Evolutionary conservation across 2,113 vertebrate genomes (phyloP).

Genomic region (Prinia subflava): DNA sequence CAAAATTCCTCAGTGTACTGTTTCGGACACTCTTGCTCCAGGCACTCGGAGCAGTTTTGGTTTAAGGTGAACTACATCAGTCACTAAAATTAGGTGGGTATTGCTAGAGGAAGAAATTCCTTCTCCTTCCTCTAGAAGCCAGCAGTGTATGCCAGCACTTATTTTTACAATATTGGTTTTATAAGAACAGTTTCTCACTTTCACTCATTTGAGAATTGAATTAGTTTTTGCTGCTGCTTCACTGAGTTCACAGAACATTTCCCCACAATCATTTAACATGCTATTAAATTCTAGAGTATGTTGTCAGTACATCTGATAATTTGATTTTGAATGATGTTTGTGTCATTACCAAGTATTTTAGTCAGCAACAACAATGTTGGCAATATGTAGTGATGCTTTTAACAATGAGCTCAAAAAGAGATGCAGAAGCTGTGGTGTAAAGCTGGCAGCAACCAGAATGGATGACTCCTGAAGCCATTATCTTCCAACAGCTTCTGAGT

Average conservation of each 20-base stretch:
- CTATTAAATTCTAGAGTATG: conserved; percentile 77
- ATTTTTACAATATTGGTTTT: conserved; percentile 66
- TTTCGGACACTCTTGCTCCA: background rate
- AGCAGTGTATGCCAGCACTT: background rate
- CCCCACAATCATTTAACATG: conserved; percentile 78
- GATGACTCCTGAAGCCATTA: conserved; percentile 44
- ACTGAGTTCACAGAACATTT: conserved; percentile 82
- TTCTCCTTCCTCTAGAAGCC: background rate
- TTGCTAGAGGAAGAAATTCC: background rate
- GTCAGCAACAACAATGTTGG: conserved; percentile 68
- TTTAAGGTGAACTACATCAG: conserved; percentile 30
- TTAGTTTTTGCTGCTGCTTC: conserved; percentile 74
- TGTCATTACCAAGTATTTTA: conserved; percentile 82
- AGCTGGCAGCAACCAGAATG: conserved; percentile 33
- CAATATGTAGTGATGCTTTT: conserved; percentile 51
- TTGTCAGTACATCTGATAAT: conserved; percentile 80
- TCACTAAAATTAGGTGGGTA: background rate
- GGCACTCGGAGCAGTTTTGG: background rate
- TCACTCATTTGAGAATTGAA: conserved; percentile 79
- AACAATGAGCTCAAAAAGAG: conserved; percentile 46
- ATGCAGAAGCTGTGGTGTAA: conserved; percentile 5
- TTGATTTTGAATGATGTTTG: conserved; percentile 87
- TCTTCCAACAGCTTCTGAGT: conserved; percentile 27
- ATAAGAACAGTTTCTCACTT: conserved; percentile 71
- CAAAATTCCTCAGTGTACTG: background rate